These are phyloP conservation scores for Artibeus lituratus DNA, from an alignment of 2,797 vertebrate species.

Conservation along the genomic window DNA sequence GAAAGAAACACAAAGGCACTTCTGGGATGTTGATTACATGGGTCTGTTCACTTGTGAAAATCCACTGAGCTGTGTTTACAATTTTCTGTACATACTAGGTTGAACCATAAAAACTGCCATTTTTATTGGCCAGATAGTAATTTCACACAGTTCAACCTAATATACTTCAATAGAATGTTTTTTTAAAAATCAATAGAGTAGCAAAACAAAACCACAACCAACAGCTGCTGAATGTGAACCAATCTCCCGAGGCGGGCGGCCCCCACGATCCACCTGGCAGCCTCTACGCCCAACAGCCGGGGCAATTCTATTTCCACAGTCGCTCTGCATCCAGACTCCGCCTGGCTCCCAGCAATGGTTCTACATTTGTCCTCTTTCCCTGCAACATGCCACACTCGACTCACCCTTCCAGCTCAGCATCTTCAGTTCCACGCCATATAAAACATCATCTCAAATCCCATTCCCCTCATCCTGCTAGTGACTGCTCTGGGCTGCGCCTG, in stretches of 20 bases:
- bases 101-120: neutral
- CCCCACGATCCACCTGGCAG: accelerated
- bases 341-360: neutral
- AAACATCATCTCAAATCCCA: neutral
- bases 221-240: neutral
- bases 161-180: neutral
- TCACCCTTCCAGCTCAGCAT: neutral
- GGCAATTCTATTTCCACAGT: neutral
- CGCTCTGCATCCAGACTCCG: neutral
- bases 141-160: neutral
- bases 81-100: neutral
- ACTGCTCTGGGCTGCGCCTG: neutral
- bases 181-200: neutral
- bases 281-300: accelerated
- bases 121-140: neutral
- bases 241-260: neutral
- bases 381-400: neutral
- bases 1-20: neutral
- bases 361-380: neutral
- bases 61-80: neutral
- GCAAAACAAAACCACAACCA: neutral
- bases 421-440: neutral
- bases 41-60: neutral
- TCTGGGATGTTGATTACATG: neutral
- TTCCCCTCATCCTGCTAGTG: neutral